Base-by-base conservation (phyloP, 2,113 vertebrate species). In the Tapirus terrestris region DNA sequence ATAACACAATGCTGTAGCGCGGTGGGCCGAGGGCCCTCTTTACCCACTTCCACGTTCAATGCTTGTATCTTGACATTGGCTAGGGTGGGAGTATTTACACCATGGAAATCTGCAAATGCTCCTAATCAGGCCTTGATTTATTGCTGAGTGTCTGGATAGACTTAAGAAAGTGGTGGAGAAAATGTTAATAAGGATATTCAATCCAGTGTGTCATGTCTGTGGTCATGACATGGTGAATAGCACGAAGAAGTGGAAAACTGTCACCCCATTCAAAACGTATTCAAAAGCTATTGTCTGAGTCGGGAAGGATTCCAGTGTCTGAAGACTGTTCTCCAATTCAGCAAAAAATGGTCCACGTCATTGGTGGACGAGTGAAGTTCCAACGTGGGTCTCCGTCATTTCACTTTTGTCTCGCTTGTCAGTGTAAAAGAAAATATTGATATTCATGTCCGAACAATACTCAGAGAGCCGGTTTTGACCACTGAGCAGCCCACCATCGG, bases 171-270 rank as follows among this genome's bases (percentile, higher is more conserved):
- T 1, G 39, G 43, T 7, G 2, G 48, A 17, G 45, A 87, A 70
- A 48, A 63, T 23, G 51, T n/a, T 33, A n/a, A 17, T 27, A 5
- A 31, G 29, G 48, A 23, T 80, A 14, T n/a, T 51, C 16, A 8
- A 0, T 2, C 12, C 31, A 1, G 8, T 1, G 20, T 12, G 63
- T 53, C 25, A 1, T 3, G 4, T 3, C 70, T 79, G 48, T 7
- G 67, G 85, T 36, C 1, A 6, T 68, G 11, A 21, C 18, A 0
- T 29, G 3, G 1, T 39, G 36, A 33, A 65, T 14, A n/a, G n/a
- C 56, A n/a, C 77, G 21, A 25, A 56, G 18, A 48, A 60, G 21
- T 16, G 7, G 51, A 60, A 70, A 73, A 51, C 48, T 8, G 13
- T 21, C 13, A 29, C 58, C 45, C 9, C 11, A n/a, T 12, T 58